Percentiles rank a stretch among this genome's conserved stretches.
These are phyloP conservation scores for Drosophila orosa DNA, from an alignment of 1,140 invertebrate genomes.

Conservation along the genomic window DNA sequence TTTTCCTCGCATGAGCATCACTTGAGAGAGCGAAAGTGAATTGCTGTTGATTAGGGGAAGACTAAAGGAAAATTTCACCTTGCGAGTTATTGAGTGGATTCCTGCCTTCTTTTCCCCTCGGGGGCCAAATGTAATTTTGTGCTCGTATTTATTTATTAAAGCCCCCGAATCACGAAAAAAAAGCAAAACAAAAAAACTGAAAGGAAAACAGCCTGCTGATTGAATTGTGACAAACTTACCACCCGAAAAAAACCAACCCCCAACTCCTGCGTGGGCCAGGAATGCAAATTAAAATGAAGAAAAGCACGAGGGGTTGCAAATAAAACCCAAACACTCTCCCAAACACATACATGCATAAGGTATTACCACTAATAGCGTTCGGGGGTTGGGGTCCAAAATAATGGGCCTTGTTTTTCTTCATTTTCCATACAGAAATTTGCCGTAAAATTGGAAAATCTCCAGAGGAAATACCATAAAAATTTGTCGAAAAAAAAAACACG, in stretches of 20 bases:
- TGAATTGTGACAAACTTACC: constrained; percentile 76
- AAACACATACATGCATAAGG: constrained; percentile 42
- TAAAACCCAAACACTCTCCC: constrained; percentile 1
- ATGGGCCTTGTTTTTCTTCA: constrained; percentile 16
- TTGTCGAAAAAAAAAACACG: constrained; percentile 11
- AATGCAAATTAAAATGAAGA: constrained; percentile 75
- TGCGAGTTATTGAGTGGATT: constrained; percentile 46
- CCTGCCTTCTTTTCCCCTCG: constrained; percentile 51
- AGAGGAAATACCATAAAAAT: constrained; percentile 46
- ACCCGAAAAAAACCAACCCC: constrained; percentile 12
- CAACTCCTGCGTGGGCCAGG: constrained; percentile 36
- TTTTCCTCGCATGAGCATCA: constrained; percentile 34
- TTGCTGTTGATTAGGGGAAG: constrained; percentile 34
- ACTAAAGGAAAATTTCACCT: constrained; percentile 10
- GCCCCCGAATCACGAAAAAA: constrained; percentile 30
- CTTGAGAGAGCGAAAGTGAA: constrained; percentile 41
- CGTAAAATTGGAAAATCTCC: constrained; percentile 50
- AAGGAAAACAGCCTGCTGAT: constrained; percentile 67
- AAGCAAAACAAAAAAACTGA: constrained; percentile 15
- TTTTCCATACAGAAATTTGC: constrained; percentile 23
- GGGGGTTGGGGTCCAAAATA: constrained; percentile 1
- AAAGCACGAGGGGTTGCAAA: constrained; percentile 17
- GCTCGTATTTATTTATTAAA: constrained; percentile 79
- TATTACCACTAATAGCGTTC: constrained; percentile 53
- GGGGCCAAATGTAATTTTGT: constrained; percentile 75